Conservation (phyloP, 2,113 vertebrate genomes). For the Malurus alboscapulatus region DNA sequence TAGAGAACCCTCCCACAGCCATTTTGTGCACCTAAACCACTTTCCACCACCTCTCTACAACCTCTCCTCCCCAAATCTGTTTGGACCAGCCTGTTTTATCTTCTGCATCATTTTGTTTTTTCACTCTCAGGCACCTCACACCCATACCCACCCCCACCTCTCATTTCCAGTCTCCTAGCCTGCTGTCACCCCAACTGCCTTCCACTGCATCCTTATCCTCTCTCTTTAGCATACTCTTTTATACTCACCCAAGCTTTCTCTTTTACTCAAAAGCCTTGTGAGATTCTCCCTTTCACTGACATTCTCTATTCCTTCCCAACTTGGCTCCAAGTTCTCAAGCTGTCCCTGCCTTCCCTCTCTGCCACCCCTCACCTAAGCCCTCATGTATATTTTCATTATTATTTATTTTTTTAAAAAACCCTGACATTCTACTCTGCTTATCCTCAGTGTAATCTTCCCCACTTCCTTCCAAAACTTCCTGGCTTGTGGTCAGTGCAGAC, state of each 20-base stretch:
- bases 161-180: not conserved
- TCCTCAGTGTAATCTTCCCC: not conserved
- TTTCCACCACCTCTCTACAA: not conserved
- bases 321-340: not conserved
- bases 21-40: not conserved
- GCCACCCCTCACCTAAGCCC: not conserved
- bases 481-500: constrained; percentile 25
- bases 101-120: not conserved
- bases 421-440: not conserved
- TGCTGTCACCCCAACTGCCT: not conserved
- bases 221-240: not conserved
- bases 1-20: not conserved
- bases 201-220: not conserved
- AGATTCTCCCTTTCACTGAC: not conserved
- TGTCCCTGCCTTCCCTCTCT: not conserved
- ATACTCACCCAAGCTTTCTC: not conserved
- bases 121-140: not conserved
- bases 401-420: not conserved
- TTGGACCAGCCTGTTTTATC: not conserved
- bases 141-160: not conserved
- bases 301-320: not conserved
- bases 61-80: not conserved
- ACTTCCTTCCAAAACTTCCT: constrained; percentile 51
- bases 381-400: not conserved
- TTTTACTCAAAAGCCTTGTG: not conserved